Evolutionary conservation across 2,888 invertebrate genomes (phyloP).

Genomic region (Galeopsomyia nigrocyanea): DNA sequence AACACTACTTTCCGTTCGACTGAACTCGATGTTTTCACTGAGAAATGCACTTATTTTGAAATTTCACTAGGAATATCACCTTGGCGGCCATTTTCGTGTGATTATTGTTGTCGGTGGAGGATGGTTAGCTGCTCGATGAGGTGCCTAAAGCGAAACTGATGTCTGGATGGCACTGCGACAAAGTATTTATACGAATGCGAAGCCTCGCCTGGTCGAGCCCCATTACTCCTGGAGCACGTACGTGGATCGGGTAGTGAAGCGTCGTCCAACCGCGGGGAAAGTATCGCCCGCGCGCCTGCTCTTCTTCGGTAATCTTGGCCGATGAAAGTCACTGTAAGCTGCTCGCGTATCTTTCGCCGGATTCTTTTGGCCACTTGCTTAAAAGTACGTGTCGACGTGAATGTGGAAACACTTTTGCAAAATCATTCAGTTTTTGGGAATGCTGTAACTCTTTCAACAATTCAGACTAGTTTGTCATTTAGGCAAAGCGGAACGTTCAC

Average conservation of each 20-base stretch:
- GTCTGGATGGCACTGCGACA: slow-evolving; percentile 50
- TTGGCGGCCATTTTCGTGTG: slow-evolving; percentile 50
- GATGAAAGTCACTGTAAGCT: slow-evolving; percentile 39
- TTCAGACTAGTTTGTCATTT: too few relatives aligned
- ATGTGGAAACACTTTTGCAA: too few relatives aligned
- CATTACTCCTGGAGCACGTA: slow-evolving; percentile 49
- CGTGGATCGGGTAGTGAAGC: slow-evolving; percentile 57
- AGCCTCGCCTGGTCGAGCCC: neutral
- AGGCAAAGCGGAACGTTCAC: too few relatives aligned
- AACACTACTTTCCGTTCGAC: too few relatives aligned
- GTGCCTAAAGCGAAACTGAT: slow-evolving; percentile 58
- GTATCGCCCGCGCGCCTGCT: slow-evolving; percentile 54
- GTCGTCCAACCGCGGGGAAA: slow-evolving; percentile 52
- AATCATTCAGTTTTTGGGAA: too few relatives aligned
- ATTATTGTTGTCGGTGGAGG: slow-evolving; percentile 1
- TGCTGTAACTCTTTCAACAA: too few relatives aligned
- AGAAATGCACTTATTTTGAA: slow-evolving; percentile 1
- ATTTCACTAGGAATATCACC: slow-evolving; percentile 48
- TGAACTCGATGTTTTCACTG: slow-evolving; percentile 14
- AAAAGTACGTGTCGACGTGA: too few relatives aligned
- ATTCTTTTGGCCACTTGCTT: neutral
- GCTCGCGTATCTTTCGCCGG: slow-evolving; percentile 40
- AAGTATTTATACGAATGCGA: slow-evolving; percentile 62
- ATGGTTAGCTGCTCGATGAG: slow-evolving; percentile 12
- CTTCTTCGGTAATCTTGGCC: slow-evolving; percentile 25